Evolutionary conservation across 2,888 invertebrate genomes (phyloP).

Genomic region (Rhorus exstirpatorius): DNA sequence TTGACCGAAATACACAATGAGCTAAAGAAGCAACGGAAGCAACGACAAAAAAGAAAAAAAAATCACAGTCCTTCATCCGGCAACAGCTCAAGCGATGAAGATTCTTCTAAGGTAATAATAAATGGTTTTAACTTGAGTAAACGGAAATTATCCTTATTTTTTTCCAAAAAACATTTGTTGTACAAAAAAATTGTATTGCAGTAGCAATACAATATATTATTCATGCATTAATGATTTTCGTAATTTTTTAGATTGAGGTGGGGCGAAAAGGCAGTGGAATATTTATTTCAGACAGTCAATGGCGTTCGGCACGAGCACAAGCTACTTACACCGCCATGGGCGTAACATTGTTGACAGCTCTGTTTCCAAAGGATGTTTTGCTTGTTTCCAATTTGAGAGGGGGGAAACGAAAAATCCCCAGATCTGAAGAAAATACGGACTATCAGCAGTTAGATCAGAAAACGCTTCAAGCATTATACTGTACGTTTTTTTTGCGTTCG

Average conservation of each 20-base stretch:
- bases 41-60: too few species aligned
- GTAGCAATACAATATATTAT: too few species aligned
- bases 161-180: too few species aligned
- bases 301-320: neutral
- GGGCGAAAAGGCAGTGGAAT: neutral
- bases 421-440: neutral
- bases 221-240: too few species aligned
- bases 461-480: slow-evolving; percentile 1
- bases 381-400: slow-evolving; percentile 1
- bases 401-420: neutral
- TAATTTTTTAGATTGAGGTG: neutral
- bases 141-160: too few species aligned
- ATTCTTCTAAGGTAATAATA: too few species aligned
- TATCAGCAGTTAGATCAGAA: neutral
- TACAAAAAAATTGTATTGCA: too few species aligned
- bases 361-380: neutral
- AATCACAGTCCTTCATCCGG: too few species aligned
- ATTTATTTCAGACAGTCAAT: neutral
- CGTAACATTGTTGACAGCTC: neutral
- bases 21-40: too few species aligned
- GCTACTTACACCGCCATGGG: slow-evolving; percentile 2
- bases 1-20: too few species aligned
- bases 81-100: too few species aligned
- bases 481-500: neutral
- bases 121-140: too few species aligned